Evolutionary conservation across 2,888 invertebrate species (phyloP).

Genomic region (Chrysolina americana): DNA sequence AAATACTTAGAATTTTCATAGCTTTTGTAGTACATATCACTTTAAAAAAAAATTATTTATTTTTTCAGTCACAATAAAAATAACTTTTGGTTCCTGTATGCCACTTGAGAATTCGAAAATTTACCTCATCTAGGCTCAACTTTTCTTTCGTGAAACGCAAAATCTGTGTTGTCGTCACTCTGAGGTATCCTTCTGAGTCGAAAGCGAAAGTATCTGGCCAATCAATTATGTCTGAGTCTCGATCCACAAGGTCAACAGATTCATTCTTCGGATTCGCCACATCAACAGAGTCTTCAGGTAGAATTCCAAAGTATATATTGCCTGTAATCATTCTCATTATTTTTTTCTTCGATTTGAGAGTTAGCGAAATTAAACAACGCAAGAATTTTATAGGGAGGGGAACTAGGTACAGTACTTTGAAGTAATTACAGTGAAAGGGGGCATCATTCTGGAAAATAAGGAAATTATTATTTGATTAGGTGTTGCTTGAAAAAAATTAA

Average conservation of each 20-base stretch:
- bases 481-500: too few species aligned
- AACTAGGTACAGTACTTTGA: too few species aligned
- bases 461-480: too few species aligned
- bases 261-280: slow-evolving; percentile 76
- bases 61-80: background rate
- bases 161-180: slow-evolving; percentile 73
- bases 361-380: too few species aligned
- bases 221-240: slow-evolving; percentile 77
- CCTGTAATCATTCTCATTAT: background rate
- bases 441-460: too few species aligned
- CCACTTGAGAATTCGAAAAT: slow-evolving; percentile 25
- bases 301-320: slow-evolving; percentile 77
- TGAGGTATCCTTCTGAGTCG: slow-evolving; percentile 74
- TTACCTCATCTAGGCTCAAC: slow-evolving; percentile 8
- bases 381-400: too few species aligned
- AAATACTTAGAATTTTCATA: too few species aligned
- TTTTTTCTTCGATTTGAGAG: too few species aligned
- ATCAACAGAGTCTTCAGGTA: slow-evolving; percentile 78
- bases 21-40: too few species aligned
- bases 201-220: slow-evolving; percentile 80
- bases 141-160: slow-evolving; percentile 47
- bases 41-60: background rate
- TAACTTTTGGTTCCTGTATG: slow-evolving; percentile 24
- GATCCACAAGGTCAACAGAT: slow-evolving; percentile 71
- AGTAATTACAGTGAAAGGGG: too few species aligned